Percentiles rank a stretch among this genome's conserved stretches.
Conservation (phyloP, 2,888 invertebrate species). For the Subacronicta megacephala region DNA sequence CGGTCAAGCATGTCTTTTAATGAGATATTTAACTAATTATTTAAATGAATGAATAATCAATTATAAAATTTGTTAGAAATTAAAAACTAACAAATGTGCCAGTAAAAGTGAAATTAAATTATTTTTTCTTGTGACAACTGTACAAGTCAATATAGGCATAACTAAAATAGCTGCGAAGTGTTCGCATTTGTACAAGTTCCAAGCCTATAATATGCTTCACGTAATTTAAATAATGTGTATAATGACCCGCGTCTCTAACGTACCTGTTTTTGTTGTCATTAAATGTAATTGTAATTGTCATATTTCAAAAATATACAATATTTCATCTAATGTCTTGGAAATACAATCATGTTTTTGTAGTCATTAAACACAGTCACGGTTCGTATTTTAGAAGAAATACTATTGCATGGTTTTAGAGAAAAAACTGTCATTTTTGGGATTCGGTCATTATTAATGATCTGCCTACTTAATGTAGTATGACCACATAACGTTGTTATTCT, state of each 20-base stretch:
- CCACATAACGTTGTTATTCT: constrained; percentile 3
- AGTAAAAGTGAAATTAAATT: too few species aligned
- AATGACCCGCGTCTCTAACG: constrained; percentile 20
- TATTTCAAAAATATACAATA: constrained; percentile 14
- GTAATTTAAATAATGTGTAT: constrained; percentile 22
- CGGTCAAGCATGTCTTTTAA: too few species aligned
- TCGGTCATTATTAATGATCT: neutral
- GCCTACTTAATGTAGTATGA: constrained; percentile 1
- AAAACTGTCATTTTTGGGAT: neutral
- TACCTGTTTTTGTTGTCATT: constrained; percentile 38
- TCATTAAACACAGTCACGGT: constrained; percentile 18
- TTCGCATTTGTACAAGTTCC: too few species aligned
- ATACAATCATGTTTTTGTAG: constrained; percentile 21
- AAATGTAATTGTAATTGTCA: constrained; percentile 16
- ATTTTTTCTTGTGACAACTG: too few species aligned
- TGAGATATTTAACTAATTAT: too few species aligned
- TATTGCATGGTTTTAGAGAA: neutral
- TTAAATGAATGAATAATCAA: too few species aligned
- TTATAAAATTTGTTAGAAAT: too few species aligned
- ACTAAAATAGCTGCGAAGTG: too few species aligned
- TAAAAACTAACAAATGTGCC: too few species aligned
- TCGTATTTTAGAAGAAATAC: neutral
- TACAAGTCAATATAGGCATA: too few species aligned
- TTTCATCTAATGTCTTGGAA: constrained; percentile 11
- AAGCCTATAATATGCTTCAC: neutral